Evolutionary conservation across 1,140 invertebrate genomes (phyloP).

Genomic region (Bombus fervidus): DNA sequence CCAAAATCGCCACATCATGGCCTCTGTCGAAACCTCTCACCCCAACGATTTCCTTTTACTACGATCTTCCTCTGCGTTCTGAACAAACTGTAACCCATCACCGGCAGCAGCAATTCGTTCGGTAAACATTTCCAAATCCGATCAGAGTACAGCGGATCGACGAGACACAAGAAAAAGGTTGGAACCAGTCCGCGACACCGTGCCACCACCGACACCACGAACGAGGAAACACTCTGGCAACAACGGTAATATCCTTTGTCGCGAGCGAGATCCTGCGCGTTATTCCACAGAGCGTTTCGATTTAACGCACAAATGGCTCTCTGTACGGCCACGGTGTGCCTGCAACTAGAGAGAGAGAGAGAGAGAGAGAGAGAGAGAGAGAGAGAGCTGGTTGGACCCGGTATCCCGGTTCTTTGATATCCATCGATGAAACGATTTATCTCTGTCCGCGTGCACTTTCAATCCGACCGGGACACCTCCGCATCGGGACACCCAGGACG

Average conservation of each 20-base stretch:
- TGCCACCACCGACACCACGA: conserved; percentile 10
- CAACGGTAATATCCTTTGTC: conserved; percentile 68
- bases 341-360: conserved; percentile 46
- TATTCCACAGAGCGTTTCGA: conserved; percentile 70
- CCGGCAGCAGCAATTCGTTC: neutral
- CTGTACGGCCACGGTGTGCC: conserved; percentile 56
- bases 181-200: conserved; percentile 17
- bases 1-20: neutral
- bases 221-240: conserved; percentile 25
- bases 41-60: neutral
- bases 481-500: conserved; percentile 67
- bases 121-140: conserved; percentile 28
- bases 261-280: conserved; percentile 54
- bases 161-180: conserved; percentile 38
- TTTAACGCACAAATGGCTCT: conserved; percentile 71
- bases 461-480: conserved; percentile 68
- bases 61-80: neutral
- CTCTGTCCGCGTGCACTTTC: conserved; percentile 70
- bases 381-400: conserved; percentile 59
- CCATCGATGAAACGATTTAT: conserved; percentile 72
- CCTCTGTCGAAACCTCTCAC: no score
- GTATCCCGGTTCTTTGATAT: conserved; percentile 69
- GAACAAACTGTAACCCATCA: conserved; percentile 1
- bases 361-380: conserved; percentile 63
- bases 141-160: conserved; percentile 3